A percentile compares a stretch with the other conserved stretches of the same genome.
Conservation (phyloP, 2,113 vertebrate genomes). For the Stictonetta naevosa region DNA sequence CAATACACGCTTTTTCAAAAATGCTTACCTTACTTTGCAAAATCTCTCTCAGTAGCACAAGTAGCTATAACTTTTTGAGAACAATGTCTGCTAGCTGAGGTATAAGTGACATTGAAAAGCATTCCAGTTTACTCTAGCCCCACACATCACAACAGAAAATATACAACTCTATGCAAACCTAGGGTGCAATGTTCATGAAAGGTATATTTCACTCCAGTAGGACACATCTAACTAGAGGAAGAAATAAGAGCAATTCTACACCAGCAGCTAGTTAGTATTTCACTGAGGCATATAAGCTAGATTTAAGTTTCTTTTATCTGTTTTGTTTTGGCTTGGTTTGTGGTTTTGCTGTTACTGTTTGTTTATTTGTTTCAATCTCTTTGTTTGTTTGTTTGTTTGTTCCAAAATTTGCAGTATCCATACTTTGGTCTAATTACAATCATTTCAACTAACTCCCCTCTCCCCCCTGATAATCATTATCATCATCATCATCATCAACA, state of each 20-base stretch:
- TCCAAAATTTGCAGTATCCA: neutral
- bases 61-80: neutral
- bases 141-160: neutral
- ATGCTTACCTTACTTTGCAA: neutral
- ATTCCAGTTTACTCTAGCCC: neutral
- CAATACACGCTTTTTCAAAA: neutral
- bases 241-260: neutral
- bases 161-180: neutral
- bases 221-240: neutral
- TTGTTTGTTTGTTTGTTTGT: neutral
- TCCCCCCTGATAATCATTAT: neutral
- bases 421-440: neutral
- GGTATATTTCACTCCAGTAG: neutral
- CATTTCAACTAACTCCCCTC: neutral
- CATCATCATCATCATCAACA: no score
- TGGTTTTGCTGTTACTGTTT: neutral
- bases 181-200: neutral
- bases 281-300: neutral
- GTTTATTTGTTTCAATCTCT: neutral
- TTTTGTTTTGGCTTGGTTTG: no score
- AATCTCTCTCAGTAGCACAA: neutral
- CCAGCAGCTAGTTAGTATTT: neutral
- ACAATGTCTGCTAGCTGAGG: neutral
- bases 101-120: neutral
- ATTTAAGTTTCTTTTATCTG: neutral